These are phyloP conservation scores for Acrossocheilus wenchowensis DNA, from an alignment of 2,797 vertebrate genomes.

Conservation along the genomic window DNA sequence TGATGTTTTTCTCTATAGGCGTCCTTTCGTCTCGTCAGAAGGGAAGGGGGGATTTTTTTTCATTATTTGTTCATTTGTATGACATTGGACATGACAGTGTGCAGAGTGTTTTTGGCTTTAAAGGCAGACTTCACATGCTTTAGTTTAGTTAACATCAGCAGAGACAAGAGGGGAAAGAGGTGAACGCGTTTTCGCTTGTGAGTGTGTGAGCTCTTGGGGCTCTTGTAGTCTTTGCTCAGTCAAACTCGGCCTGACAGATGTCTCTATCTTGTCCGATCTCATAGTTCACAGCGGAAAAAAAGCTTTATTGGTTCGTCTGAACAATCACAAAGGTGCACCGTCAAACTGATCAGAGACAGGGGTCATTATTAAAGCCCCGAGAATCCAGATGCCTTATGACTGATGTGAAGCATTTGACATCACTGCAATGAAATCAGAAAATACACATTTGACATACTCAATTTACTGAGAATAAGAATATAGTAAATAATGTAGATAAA, in stretches of 20 bases:
- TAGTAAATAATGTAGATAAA: neutral
- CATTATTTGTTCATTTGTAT: slow-evolving; percentile 65
- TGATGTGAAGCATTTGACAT: slow-evolving; percentile 30
- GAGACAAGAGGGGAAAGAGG: slow-evolving; percentile 68
- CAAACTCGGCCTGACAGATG: slow-evolving; percentile 80
- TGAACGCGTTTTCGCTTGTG: slow-evolving; percentile 30
- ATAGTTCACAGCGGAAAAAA: slow-evolving; percentile 70
- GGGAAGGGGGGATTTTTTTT: slow-evolving; percentile 50
- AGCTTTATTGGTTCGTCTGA: slow-evolving; percentile 73
- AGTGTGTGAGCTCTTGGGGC: slow-evolving; percentile 66
- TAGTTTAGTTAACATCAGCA: slow-evolving; percentile 81
- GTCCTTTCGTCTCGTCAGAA: slow-evolving; percentile 68
- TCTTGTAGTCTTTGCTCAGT: slow-evolving; percentile 62
- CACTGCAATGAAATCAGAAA: neutral
- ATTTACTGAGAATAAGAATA: neutral
- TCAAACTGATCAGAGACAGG: slow-evolving; percentile 59
- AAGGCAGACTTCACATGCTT: slow-evolving; percentile 75
- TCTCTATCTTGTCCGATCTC: slow-evolving; percentile 78
- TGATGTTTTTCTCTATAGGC: slow-evolving; percentile 46
- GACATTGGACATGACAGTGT: slow-evolving; percentile 78
- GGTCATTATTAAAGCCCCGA: slow-evolving; percentile 28
- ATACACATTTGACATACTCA: neutral
- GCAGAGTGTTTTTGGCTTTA: slow-evolving; percentile 73
- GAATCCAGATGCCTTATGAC: slow-evolving; percentile 27
- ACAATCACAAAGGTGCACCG: slow-evolving; percentile 64